Conservation (phyloP, 2,797 vertebrate genomes). For the Chelon auratus region DNA sequence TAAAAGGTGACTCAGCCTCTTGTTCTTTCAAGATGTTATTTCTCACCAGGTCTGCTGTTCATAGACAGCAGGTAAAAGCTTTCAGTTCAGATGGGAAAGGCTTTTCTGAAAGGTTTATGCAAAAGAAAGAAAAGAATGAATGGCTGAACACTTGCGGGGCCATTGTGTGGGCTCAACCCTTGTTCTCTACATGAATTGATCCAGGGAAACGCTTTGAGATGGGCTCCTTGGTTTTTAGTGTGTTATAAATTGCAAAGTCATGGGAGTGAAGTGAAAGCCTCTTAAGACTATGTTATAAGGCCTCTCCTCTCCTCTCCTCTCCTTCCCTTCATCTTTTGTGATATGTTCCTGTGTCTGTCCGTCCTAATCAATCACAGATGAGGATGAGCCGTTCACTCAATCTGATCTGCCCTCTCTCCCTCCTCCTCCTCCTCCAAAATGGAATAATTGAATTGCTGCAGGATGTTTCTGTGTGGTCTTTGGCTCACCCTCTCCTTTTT, state of each 20-base stretch:
- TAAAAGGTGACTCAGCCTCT: conserved; percentile 17
- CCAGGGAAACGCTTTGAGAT: conserved; percentile 32
- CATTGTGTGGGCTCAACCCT: conserved; percentile 8
- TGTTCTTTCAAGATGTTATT: conserved; percentile 18
- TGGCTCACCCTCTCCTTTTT: conserved; percentile 32
- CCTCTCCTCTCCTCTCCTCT: conserved; percentile 14
- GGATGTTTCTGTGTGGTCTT: conserved; percentile 75
- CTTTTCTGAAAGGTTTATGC: conserved; percentile 33
- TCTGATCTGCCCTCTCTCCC: conserved; percentile 55
- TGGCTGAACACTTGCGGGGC: conserved; percentile 29
- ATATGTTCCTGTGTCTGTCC: conserved; percentile 46
- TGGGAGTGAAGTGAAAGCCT: conserved; percentile 32
- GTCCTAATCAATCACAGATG: conserved; percentile 78
- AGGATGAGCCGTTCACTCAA: conserved; percentile 70
- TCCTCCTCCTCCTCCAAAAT: conserved; percentile 58
- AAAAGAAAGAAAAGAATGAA: conserved; percentile 14
- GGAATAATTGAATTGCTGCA: conserved; percentile 75
- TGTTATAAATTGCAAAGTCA: conserved; percentile 42
- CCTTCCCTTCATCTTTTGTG: neutral
- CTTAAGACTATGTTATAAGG: conserved; percentile 19
- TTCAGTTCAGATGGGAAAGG: conserved; percentile 9
- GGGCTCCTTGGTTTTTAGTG: conserved; percentile 45
- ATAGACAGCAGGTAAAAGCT: conserved; percentile 26
- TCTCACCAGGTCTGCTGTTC: conserved; percentile 31
- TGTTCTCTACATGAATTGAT: conserved; percentile 31